phyloP scores from a whole-genome alignment of 2,113 vertebrate genomes.

The Chlorodrepanis virens region DNA sequence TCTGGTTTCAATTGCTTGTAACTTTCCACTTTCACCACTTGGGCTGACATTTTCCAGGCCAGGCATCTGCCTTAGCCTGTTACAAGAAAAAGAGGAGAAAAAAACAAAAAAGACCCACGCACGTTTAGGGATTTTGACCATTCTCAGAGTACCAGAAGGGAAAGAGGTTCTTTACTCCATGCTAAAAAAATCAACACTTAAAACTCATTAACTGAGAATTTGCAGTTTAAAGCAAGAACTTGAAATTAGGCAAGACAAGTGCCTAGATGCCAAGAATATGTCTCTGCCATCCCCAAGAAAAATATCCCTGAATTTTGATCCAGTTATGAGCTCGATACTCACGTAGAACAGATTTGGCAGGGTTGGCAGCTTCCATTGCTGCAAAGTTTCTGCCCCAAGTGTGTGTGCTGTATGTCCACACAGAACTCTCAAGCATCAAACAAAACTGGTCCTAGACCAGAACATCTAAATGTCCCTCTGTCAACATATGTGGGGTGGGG shows the following conservation, averaged over 20 bases:
- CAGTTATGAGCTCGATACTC: not conserved
- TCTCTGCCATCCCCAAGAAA: slow-evolving; percentile 25
- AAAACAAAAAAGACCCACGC: not conserved
- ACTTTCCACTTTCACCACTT: slow-evolving; percentile 22
- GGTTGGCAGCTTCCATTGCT: not conserved
- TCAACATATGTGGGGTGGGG: not conserved
- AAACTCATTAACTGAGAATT: not conserved
- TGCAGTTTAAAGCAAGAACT: slow-evolving; percentile 6
- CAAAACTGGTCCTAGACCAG: not conserved
- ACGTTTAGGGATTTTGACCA: not conserved
- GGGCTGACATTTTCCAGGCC: slow-evolving; percentile 29
- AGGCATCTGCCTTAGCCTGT: not conserved
- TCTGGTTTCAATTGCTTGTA: slow-evolving; percentile 29
- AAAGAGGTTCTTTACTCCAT: not conserved
- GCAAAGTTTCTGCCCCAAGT: not conserved
- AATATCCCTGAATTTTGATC: slow-evolving; percentile 40
- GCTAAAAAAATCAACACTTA: not conserved
- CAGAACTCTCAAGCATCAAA: not conserved
- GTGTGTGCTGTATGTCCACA: not conserved
- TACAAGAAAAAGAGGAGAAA: not conserved
- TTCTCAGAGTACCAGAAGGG: not conserved
- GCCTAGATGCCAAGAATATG: slow-evolving; percentile 29
- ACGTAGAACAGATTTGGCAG: not conserved
- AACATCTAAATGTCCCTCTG: not conserved
- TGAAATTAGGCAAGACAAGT: slow-evolving; percentile 35